Percentiles rank a stretch among this genome's conserved stretches.
phyloP scores from a whole-genome alignment of 2,888 invertebrate species.

The Ophion slaviceki region DNA sequence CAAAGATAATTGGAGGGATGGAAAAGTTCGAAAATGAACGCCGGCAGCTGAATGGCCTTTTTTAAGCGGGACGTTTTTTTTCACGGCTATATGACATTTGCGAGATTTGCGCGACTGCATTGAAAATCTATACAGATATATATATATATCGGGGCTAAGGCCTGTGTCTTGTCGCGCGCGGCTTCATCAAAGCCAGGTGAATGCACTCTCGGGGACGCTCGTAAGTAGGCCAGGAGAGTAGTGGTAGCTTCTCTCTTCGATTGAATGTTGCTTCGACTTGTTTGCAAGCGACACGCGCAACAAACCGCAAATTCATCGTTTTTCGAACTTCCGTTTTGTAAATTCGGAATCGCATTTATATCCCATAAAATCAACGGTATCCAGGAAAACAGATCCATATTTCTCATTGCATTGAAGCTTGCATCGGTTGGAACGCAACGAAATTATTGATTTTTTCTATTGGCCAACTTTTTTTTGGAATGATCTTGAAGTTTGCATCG shows the following conservation, averaged over 20 bases:
- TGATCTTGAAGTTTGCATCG: too few species aligned
- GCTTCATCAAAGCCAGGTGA: constrained; percentile 72
- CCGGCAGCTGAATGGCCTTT: not conserved
- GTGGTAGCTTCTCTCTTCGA: constrained; percentile 64
- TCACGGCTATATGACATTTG: not conserved
- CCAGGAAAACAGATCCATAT: too few species aligned
- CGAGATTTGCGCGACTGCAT: not conserved
- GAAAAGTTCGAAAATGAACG: not conserved
- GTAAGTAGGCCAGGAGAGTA: constrained; percentile 75
- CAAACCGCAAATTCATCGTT: not conserved
- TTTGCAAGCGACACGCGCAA: not conserved
- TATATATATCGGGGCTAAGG: constrained; percentile 11
- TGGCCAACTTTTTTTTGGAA: too few species aligned
- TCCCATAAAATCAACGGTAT: not conserved
- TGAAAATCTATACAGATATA: not conserved
- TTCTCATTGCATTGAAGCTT: too few species aligned
- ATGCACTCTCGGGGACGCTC: constrained; percentile 69
- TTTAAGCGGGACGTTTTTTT: not conserved
- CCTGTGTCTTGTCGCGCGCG: constrained; percentile 30
- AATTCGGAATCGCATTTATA: not conserved
- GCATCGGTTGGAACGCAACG: too few species aligned
- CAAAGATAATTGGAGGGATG: not conserved
- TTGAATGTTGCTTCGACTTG: constrained; percentile 55
- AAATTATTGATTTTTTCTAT: too few species aligned
- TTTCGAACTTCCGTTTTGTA: not conserved